Percentiles rank a stretch among this genome's conserved stretches.
These are phyloP conservation scores for Hydropsyche tenuis DNA, from an alignment of 1,140 invertebrate species.

Conservation along the genomic window DNA sequence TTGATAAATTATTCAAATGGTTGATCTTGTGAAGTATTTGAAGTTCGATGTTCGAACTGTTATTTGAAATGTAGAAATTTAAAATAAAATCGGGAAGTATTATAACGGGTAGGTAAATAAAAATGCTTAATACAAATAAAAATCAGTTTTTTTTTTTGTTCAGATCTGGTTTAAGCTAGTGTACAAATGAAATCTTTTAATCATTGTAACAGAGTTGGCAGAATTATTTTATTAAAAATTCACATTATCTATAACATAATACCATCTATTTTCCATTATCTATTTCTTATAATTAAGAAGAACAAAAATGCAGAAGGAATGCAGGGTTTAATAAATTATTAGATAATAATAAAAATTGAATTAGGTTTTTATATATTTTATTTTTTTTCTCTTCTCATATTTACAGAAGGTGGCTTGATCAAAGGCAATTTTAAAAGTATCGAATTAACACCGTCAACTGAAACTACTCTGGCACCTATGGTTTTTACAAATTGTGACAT, in stretches of 20 bases:
- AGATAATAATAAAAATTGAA: background rate
- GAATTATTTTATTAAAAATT: no score
- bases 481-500: constrained; percentile 41
- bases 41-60: no score
- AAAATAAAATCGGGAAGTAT: no score
- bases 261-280: background rate
- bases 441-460: background rate
- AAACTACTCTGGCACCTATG: constrained; percentile 38
- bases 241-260: background rate
- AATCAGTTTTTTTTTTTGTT: no score
- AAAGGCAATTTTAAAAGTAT: constrained; percentile 45
- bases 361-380: background rate
- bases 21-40: no score
- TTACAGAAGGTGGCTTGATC: constrained; percentile 3
- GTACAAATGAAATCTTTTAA: no score
- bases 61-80: no score
- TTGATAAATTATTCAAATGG: no score
- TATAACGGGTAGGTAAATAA: no score
- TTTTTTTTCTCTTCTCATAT: constrained; percentile 9
- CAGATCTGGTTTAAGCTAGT: no score
- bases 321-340: background rate
- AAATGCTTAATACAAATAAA: no score
- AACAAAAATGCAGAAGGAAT: background rate
- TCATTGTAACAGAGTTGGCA: no score
- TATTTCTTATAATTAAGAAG: background rate